These are phyloP conservation scores for Rostratula benghalensis DNA, from an alignment of 2,113 vertebrate genomes.

Conservation along the genomic window DNA sequence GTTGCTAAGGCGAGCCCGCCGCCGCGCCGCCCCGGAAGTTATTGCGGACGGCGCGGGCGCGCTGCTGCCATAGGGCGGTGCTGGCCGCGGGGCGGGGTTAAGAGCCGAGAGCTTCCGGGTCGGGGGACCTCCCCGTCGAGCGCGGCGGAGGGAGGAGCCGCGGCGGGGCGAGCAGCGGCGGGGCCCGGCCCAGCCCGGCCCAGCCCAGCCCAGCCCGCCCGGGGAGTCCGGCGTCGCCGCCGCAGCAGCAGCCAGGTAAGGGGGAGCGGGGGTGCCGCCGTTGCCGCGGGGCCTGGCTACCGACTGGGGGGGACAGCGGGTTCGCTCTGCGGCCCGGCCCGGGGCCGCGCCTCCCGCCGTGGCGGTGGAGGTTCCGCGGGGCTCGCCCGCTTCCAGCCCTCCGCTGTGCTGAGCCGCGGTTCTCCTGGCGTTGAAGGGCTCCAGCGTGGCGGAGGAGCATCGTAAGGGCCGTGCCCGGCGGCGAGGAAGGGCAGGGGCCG, in stretches of 20 bases:
- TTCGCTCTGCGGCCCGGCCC: background rate
- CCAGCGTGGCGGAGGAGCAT: background rate
- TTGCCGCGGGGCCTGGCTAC: background rate
- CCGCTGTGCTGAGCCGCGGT: background rate
- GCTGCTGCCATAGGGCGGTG: constrained; percentile 4
- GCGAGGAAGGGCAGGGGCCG: background rate
- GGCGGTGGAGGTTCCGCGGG: background rate
- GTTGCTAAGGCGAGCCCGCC: constrained; percentile 65
- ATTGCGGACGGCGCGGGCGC: background rate
- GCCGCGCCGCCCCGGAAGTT: constrained; percentile 41
- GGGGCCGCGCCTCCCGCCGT: background rate
- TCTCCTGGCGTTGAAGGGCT: background rate
- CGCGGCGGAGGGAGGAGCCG: background rate
- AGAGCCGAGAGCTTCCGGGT: background rate
- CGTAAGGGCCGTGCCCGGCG: background rate
- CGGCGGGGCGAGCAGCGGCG: background rate
- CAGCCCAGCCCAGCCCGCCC: background rate
- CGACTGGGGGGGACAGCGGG: too few species aligned
- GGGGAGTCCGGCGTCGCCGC: background rate
- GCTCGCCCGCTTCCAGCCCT: background rate
- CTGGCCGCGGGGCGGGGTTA: background rate
- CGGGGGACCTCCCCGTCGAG: background rate
- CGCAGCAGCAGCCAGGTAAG: background rate
- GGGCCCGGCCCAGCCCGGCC: background rate
- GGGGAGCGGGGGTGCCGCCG: background rate